Conservation (phyloP, 2,797 vertebrate genomes). For the Jordanella pulchra region DNA sequence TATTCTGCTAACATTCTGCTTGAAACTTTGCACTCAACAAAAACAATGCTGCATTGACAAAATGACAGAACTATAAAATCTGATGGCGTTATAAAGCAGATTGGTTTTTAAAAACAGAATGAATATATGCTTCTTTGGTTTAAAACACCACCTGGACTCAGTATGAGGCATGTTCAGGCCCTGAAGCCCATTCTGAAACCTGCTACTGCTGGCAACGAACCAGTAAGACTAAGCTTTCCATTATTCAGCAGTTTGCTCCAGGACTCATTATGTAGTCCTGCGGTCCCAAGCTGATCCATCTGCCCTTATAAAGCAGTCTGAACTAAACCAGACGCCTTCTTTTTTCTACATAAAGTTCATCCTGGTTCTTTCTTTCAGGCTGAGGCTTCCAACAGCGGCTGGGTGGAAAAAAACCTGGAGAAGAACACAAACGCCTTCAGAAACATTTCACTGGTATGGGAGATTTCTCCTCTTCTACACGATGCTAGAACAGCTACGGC, state of each 20-base stretch:
- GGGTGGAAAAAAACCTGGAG: conserved; percentile 72
- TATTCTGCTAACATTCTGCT: not conserved
- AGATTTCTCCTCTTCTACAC: not conserved
- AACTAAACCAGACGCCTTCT: not conserved
- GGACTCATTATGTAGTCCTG: conserved; percentile 23
- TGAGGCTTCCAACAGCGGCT: conserved; percentile 78
- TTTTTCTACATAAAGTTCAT: not conserved
- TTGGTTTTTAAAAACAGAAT: not conserved
- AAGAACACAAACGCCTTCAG: conserved; percentile 76
- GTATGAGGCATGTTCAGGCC: not conserved
- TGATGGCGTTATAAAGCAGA: not conserved
- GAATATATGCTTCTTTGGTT: not conserved
- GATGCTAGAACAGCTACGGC: not conserved
- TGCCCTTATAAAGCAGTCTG: conserved; percentile 26
- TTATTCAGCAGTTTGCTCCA: conserved; percentile 1
- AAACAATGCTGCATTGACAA: not conserved
- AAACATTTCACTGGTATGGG: conserved; percentile 86
- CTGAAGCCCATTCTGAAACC: not conserved
- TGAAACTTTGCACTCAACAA: not conserved
- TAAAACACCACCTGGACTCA: not conserved
- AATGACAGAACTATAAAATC: not conserved
- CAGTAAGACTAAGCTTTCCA: not conserved
- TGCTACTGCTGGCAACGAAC: not conserved
- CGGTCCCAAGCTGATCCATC: conserved; percentile 15
- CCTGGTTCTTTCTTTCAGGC: conserved; percentile 72